A percentile compares a stretch with the other conserved stretches of the same genome.
Evolutionary conservation across 2,888 invertebrate genomes (phyloP).

Genomic region (Orthonychiurus folsomi): DNA sequence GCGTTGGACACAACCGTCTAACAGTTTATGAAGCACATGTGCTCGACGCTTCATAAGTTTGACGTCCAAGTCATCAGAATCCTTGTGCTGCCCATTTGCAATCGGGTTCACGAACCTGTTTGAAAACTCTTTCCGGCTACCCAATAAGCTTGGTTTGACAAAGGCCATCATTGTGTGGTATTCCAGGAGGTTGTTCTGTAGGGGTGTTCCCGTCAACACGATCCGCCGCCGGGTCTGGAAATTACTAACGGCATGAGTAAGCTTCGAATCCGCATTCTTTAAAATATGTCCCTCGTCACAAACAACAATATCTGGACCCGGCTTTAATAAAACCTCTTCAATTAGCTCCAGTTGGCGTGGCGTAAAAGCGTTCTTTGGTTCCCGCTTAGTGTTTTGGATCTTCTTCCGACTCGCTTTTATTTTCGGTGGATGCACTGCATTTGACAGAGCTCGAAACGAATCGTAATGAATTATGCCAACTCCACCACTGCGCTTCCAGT

Average conservation of each 20-base stretch:
- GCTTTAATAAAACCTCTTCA: conserved; percentile 18
- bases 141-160: conserved; percentile 86
- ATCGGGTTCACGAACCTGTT: conserved; percentile 97
- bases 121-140: conserved; percentile 81
- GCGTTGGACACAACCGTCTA: conserved; percentile 85
- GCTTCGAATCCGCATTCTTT: conserved; percentile 84
- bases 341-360: not conserved
- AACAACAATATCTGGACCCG: conserved; percentile 84
- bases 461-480: conserved; percentile 91
- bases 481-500: conserved; percentile 76
- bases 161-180: conserved; percentile 99
- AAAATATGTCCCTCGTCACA: conserved; percentile 97
- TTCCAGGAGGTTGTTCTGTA: conserved; percentile 93
- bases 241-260: conserved; percentile 77
- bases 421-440: not conserved
- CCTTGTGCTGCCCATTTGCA: conserved; percentile 88
- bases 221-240: conserved; percentile 76
- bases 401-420: not conserved
- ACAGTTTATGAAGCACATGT: conserved; percentile 85
- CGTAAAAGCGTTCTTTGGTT: not conserved
- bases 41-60: conserved; percentile 85
- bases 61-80: conserved; percentile 87
- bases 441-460: conserved; percentile 73
- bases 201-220: conserved; percentile 91
- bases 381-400: not conserved